Percentiles rank a stretch among this genome's conserved stretches.
Conservation (phyloP, 1,140 invertebrate species). For the Papilio polyxenes region DNA sequence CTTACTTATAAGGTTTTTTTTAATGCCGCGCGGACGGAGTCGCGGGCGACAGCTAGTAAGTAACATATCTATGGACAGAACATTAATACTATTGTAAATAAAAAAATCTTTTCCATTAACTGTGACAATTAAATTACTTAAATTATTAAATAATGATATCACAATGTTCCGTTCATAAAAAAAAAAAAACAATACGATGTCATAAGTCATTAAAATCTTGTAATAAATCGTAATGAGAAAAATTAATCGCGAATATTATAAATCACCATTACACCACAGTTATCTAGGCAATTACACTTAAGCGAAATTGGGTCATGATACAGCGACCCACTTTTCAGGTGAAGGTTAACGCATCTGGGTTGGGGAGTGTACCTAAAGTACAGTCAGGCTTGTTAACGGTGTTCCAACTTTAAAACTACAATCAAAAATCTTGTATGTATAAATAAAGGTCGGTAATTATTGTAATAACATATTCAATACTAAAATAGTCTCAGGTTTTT, state of each 20-base stretch:
- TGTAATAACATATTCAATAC: neutral
- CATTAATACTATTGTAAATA: neutral
- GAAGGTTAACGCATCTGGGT: slow-evolving; percentile 24
- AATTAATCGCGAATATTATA: neutral
- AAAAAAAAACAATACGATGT: neutral
- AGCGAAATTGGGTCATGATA: slow-evolving; percentile 11
- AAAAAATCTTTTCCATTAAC: neutral
- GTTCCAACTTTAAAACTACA: neutral
- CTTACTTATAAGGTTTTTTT: no score
- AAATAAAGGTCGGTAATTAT: neutral
- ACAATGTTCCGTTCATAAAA: neutral
- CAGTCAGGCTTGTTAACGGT: neutral
- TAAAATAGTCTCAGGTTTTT: neutral
- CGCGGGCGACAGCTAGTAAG: no score
- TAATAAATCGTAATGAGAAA: neutral
- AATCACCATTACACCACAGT: slow-evolving; percentile 4
- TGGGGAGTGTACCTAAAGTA: neutral
- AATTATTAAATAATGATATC: neutral
- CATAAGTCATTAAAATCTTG: neutral
- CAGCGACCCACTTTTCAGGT: slow-evolving; percentile 1
- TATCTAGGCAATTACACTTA: slow-evolving; percentile 16
- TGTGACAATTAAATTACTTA: neutral
- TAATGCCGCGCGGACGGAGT: no score
- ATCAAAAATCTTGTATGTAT: no score
- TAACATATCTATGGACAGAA: no score